These are phyloP conservation scores for Athalia cordata DNA, from an alignment of 2,888 invertebrate species.

Conservation along the genomic window DNA sequence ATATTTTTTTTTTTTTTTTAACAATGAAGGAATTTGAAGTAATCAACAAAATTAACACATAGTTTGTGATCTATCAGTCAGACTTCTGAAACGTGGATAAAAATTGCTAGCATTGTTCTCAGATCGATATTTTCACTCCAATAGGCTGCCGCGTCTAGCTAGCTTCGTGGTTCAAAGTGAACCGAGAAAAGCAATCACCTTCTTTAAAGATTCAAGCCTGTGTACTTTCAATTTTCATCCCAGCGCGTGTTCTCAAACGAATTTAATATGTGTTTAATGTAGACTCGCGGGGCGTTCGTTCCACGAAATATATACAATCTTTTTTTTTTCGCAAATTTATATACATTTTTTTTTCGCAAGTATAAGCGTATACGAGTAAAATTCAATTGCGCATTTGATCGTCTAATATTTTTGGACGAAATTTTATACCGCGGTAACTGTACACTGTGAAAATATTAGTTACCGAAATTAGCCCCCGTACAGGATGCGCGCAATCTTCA, in stretches of 20 bases:
- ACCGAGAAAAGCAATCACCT: conserved; percentile 17
- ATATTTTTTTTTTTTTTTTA: not conserved
- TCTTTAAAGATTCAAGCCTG: conserved; percentile 21
- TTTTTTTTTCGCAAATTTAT: too few relatives aligned
- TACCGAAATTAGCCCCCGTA: too few relatives aligned
- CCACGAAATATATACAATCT: too few relatives aligned
- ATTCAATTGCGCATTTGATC: too few relatives aligned
- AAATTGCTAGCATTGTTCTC: not conserved
- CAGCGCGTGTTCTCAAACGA: not conserved
- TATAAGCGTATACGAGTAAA: too few relatives aligned
- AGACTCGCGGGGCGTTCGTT: not conserved
- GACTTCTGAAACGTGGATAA: conserved; percentile 1
- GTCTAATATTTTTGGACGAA: too few relatives aligned
- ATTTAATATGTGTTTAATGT: not conserved
- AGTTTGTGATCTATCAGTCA: not conserved
- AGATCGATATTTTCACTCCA: conserved; percentile 7
- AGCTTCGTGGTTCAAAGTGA: not conserved
- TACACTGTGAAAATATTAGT: too few relatives aligned
- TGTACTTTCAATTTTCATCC: conserved; percentile 34
- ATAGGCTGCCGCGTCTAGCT: not conserved
- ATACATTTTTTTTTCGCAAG: too few relatives aligned
- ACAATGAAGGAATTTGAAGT: not conserved
- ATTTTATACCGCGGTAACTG: too few relatives aligned
- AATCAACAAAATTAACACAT: not conserved
- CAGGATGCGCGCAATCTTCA: too few relatives aligned